Evolutionary conservation across 2,113 vertebrate species (phyloP).

Genomic region (Mus musculus): GRCm39 chr3:86517501-86518000

Average conservation of each 20-base stretch:
- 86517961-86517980: background rate
- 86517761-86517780: background rate
- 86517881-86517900: background rate
- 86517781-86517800: background rate
- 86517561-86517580: background rate
- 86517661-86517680: background rate
- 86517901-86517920: background rate
- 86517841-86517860: background rate
- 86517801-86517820: background rate
- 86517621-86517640: background rate
- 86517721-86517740: background rate
- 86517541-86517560: background rate
- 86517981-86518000: background rate
- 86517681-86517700: background rate
- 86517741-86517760: too few relatives aligned
- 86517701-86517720: background rate
- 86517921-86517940: background rate
- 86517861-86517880: background rate
- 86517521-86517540: background rate
- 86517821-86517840: background rate
- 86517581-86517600: background rate
- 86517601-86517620: background rate
- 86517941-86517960: background rate
- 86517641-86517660: conserved; percentile 18
- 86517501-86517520: background rate